These are phyloP conservation scores for Andrena flavipes DNA, from an alignment of 2,888 invertebrate genomes.

Conservation along the genomic window DNA sequence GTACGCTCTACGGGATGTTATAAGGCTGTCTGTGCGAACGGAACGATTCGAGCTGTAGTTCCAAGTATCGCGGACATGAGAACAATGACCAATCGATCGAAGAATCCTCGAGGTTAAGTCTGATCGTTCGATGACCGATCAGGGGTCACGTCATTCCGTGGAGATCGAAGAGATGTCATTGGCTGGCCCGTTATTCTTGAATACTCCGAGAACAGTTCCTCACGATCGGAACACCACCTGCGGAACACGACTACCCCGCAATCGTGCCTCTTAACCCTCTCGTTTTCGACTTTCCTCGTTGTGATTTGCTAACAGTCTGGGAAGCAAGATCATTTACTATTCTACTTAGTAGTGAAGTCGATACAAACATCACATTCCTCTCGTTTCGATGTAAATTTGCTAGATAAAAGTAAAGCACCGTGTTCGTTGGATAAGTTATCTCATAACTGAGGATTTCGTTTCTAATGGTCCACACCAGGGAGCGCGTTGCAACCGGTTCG, in stretches of 20 bases:
- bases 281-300: conserved; percentile 27
- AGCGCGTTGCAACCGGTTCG: conserved; percentile 70
- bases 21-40: background rate
- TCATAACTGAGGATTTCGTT: conserved; percentile 49
- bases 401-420: conserved; percentile 11
- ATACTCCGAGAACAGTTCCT: conserved; percentile 58
- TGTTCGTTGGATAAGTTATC: conserved; percentile 43
- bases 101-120: conserved; percentile 66
- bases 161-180: conserved; percentile 76
- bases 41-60: conserved; percentile 36
- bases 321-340: background rate
- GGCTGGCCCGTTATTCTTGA: conserved; percentile 66
- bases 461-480: conserved; percentile 50
- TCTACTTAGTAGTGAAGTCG: background rate
- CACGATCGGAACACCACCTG: conserved; percentile 67
- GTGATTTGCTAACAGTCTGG: background rate
- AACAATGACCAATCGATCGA: conserved; percentile 65
- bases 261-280: conserved; percentile 55
- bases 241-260: conserved; percentile 48
- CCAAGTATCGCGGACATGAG: conserved; percentile 53
- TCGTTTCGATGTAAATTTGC: conserved; percentile 15
- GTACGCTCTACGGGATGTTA: background rate
- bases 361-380: background rate
- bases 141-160: conserved; percentile 71
- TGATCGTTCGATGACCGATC: conserved; percentile 69